These are phyloP conservation scores for Ochropleura leucogaster DNA, from an alignment of 2,888 invertebrate species.

Conservation along the genomic window DNA sequence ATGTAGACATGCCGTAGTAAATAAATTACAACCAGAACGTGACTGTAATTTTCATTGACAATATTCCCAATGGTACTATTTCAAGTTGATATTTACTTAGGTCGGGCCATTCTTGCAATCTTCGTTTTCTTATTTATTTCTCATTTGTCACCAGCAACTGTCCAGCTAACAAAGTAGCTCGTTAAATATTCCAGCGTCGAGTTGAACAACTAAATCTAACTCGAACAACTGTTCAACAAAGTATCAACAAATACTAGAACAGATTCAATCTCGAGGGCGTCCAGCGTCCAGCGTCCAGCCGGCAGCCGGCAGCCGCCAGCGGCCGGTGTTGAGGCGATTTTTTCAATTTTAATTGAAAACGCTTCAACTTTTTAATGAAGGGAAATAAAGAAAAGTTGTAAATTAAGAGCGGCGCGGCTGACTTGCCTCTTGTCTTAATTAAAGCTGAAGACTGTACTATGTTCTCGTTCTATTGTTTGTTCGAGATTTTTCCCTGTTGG, in stretches of 20 bases:
- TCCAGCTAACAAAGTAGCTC: conserved; percentile 40
- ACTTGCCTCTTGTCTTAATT: conserved; percentile 75
- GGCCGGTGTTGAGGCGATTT: conserved; percentile 58
- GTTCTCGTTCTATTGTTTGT: conserved; percentile 74
- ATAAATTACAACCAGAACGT: conserved; percentile 2
- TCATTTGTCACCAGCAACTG: conserved; percentile 47
- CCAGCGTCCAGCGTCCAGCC: conserved; percentile 54
- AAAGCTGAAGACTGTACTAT: conserved; percentile 74
- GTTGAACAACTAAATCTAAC: conserved; percentile 57
- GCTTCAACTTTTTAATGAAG: conserved; percentile 83
- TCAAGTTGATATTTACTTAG: conserved; percentile 1
- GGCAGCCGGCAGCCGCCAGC: conserved; percentile 8
- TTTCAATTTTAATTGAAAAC: conserved; percentile 82
- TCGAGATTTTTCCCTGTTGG: conserved; percentile 54
- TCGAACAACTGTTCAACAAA: conserved; percentile 51
- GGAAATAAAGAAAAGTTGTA: conserved; percentile 75
- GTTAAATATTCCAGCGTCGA: conserved; percentile 49
- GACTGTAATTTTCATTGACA: conserved; percentile 9
- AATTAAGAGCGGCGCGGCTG: conserved; percentile 64
- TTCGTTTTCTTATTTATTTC: conserved; percentile 34
- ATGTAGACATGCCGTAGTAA: background rate
- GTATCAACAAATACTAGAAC: conserved; percentile 55
- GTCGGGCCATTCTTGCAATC: background rate
- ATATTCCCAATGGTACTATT: background rate
- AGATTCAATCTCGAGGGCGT: conserved; percentile 56